phyloP scores from a whole-genome alignment of 2,888 invertebrate species.

The Idaea aversata region DNA sequence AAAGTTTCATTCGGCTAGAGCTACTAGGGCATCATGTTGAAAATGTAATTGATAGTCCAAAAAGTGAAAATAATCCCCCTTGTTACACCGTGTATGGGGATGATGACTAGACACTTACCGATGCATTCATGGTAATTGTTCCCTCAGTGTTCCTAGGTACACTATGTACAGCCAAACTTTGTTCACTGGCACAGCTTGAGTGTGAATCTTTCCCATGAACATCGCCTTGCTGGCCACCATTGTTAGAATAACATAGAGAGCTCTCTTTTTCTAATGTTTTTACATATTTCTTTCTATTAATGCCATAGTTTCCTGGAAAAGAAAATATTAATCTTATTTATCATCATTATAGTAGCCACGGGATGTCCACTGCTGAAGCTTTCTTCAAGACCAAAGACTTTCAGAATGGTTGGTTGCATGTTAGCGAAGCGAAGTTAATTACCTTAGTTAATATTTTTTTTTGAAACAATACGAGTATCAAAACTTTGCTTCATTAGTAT shows the following conservation, averaged over 20 bases:
- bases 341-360: not conserved
- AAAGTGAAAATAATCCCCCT: no score
- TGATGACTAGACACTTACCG: not conserved
- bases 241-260: constrained; percentile 21
- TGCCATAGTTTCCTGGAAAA: constrained; percentile 45
- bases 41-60: no score
- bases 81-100: no score
- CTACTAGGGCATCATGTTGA: no score
- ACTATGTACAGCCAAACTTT: constrained; percentile 12
- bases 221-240: constrained; percentile 22
- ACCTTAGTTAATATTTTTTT: no score
- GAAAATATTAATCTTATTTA: constrained; percentile 9
- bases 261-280: constrained; percentile 37
- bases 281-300: constrained; percentile 38
- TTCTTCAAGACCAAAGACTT: no score
- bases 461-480: no score
- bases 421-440: no score
- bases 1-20: no score
- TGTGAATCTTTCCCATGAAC: constrained; percentile 17
- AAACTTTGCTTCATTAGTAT: no score
- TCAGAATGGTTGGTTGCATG: no score
- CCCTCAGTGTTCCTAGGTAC: not conserved
- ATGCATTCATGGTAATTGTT: not conserved
- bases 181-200: constrained; percentile 11
- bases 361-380: no score